Base-by-base conservation (phyloP, 2,113 vertebrate species). In the Triplophysa dalaica region DNA sequence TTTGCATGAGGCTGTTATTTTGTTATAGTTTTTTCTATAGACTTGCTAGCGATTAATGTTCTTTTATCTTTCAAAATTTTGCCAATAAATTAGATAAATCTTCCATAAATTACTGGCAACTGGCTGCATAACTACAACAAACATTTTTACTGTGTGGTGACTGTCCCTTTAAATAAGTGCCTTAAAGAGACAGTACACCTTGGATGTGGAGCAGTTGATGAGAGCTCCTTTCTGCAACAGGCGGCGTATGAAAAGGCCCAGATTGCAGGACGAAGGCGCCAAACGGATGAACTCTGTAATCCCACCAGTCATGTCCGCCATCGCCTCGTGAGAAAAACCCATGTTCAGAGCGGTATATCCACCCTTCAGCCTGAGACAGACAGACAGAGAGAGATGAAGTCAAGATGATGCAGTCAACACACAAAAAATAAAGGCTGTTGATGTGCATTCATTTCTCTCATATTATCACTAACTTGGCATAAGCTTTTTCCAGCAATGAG, bases 291-390 rank as follows among this genome's bases (percentile, higher is more conserved):
- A 21, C 92, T 24, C 24, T 0, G 92, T 69, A 58, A 93, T 79
- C 0, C 93, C 33, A 0, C 93, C 93, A 0, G 92, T 94, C 90
- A 94, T 91, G 54, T 94, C 92, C 2, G 92, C 90, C 92, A 94
- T 90, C 38, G 93, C 93, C 81, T 94, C 93, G 0, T 93, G 91
- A 66, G 93, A 91, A 65, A 85, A 90, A 41, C 93, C 93, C 90
- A 94, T 87, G 54, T 92, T 86, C 75, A 94, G 87, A 63, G 92
- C 89, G 77, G 76, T 81, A 83, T 94, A 94, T 52, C 93, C 93
- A 0, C 93, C 93, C 56, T 94, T 94, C 67, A 94, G 9, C 84
- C 93, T 93, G 78, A 63, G 4, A 17, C 7, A 70, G 14, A 70
- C 8, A 7, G 26, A n/a, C n/a, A n/a, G n/a, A n/a, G n/a, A n/a